A percentile compares a stretch with the other conserved stretches of the same genome.
phyloP scores from a whole-genome alignment of 2,888 invertebrate species.

The Brachypalpus laphriformis region DNA sequence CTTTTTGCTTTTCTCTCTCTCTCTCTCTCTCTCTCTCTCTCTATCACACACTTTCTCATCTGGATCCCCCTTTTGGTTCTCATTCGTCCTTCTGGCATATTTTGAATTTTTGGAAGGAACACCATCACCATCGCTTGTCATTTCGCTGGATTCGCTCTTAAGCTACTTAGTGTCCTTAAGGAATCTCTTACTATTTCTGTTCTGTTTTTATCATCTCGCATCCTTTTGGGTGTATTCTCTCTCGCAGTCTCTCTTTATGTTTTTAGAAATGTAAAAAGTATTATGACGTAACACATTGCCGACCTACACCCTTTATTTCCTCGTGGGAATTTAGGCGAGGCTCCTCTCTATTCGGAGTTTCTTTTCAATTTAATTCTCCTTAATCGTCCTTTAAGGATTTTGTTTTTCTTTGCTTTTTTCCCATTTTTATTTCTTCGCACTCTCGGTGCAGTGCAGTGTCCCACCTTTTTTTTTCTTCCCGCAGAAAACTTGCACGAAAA shows the following conservation, averaged over 20 bases:
- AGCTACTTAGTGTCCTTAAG: constrained; percentile 1
- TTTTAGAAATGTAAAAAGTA: constrained; percentile 50
- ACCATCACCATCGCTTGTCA: constrained; percentile 5
- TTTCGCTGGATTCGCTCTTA: constrained; percentile 8
- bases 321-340: constrained; percentile 68
- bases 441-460: constrained; percentile 30
- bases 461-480: constrained; percentile 2
- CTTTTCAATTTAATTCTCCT: constrained; percentile 58
- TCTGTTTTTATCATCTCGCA: not conserved
- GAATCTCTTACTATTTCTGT: not conserved
- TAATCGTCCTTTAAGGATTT: constrained; percentile 54
- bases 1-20: constrained; percentile 32
- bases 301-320: constrained; percentile 69
- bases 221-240: not conserved
- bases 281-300: constrained; percentile 68
- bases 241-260: constrained; percentile 13
- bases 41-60: not conserved
- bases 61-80: not conserved
- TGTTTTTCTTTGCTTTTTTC: not conserved
- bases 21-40: not conserved
- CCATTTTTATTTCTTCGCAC: constrained; percentile 2
- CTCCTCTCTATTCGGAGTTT: constrained; percentile 51
- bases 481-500: not conserved
- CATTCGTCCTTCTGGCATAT: constrained; percentile 17
- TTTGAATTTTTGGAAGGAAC: not conserved